phyloP scores from a whole-genome alignment of 2,797 vertebrate genomes.

The Philypnodon macrostomus region DNA sequence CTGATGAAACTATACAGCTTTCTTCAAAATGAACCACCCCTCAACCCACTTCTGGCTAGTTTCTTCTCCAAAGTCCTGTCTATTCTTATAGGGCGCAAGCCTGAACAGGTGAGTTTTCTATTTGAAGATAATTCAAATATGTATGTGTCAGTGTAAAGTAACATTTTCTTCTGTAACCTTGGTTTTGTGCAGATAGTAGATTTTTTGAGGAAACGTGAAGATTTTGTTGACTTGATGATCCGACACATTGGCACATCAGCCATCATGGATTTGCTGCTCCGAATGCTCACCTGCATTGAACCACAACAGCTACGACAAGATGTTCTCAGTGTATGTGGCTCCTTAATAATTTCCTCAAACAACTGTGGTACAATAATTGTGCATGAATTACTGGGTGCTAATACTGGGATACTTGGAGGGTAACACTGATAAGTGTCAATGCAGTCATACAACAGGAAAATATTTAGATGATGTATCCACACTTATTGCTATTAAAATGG shows the following conservation, averaged over 20 bases:
- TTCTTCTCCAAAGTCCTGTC: constrained; percentile 99
- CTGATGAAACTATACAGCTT: constrained; percentile 93
- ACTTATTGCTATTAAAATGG: too few relatives aligned
- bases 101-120: constrained; percentile 85
- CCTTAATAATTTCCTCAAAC: neutral
- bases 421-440: too few relatives aligned
- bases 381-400: too few relatives aligned
- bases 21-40: constrained; percentile 89
- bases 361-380: neutral
- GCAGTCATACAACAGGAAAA: too few relatives aligned
- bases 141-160: neutral
- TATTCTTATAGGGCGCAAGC: constrained; percentile 98
- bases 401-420: too few relatives aligned
- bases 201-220: constrained; percentile 91
- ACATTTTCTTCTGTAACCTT: neutral
- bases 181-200: constrained; percentile 88
- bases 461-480: too few relatives aligned
- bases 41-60: constrained; percentile 96
- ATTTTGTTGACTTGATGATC: constrained; percentile 96
- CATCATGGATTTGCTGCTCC: constrained; percentile 96
- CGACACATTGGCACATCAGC: constrained; percentile 98
- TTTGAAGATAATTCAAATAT: neutral
- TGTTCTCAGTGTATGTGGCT: constrained; percentile 88
- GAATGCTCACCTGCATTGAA: constrained; percentile 96
- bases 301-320: constrained; percentile 95